Conservation (phyloP, 1,140 invertebrate species). For the Araneus ventricosus region DNA sequence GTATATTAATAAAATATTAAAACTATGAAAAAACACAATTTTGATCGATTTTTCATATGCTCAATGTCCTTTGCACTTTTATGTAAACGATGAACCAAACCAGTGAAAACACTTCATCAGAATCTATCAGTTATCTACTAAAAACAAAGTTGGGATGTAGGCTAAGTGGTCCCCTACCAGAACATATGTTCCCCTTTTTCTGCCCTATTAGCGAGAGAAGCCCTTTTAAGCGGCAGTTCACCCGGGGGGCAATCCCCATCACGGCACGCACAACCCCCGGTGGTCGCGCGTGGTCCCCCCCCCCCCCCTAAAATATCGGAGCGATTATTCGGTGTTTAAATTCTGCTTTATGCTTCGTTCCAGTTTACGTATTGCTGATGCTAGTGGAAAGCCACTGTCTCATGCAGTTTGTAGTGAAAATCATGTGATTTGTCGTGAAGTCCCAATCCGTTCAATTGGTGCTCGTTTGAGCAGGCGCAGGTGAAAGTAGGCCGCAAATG, state of each 20-base stretch:
- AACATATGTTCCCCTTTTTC: slow-evolving; percentile 51
- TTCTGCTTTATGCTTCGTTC: too few relatives aligned
- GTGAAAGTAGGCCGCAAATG: not conserved
- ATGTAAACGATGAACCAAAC: too few relatives aligned
- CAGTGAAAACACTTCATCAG: too few relatives aligned
- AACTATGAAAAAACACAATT: too few relatives aligned
- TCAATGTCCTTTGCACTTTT: too few relatives aligned
- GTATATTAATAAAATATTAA: too few relatives aligned
- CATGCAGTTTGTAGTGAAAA: too few relatives aligned
- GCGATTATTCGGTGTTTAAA: slow-evolving; percentile 44
- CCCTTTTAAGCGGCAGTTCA: slow-evolving; percentile 1
- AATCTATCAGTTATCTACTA: not conserved
- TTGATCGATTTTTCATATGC: too few relatives aligned
- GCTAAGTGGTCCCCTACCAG: not conserved
- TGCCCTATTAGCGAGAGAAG: slow-evolving; percentile 35
- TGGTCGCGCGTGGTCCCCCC: not conserved
- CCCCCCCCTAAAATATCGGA: not conserved
- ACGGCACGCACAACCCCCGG: not conserved
- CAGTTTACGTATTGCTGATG: too few relatives aligned
- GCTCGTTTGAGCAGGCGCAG: not conserved
- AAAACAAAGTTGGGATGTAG: not conserved
- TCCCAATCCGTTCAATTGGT: slow-evolving; percentile 28
- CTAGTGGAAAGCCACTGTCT: not conserved
- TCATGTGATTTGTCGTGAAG: slow-evolving; percentile 1
- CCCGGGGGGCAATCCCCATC: not conserved